Evolutionary conservation across 2,888 invertebrate species (phyloP).

Genomic region (Listrodromus nycthemerus): DNA sequence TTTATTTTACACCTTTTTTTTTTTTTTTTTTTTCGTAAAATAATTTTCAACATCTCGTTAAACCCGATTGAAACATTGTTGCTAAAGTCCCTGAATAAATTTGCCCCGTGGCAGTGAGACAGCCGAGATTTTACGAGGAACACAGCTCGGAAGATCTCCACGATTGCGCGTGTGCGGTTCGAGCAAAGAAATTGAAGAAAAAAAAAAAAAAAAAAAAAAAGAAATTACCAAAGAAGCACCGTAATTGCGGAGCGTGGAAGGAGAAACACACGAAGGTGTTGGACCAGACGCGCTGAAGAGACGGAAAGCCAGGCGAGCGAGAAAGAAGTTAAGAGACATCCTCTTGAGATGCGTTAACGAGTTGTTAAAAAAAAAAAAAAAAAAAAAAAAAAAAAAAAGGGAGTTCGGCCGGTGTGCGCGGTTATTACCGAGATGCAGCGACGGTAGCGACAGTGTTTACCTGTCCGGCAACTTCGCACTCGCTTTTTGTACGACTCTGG

Average conservation of each 20-base stretch:
- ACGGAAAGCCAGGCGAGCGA: neutral
- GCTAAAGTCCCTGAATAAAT: conserved; percentile 17
- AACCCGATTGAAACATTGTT: conserved; percentile 7
- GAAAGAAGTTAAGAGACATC: conserved; percentile 9
- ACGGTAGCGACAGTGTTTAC: conserved; percentile 26
- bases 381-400: conserved; percentile 22
- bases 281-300: conserved; percentile 19
- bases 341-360: conserved; percentile 34
- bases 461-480: conserved; percentile 37
- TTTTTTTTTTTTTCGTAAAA: too few species aligned
- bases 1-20: neutral
- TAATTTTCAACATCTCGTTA: conserved; percentile 24
- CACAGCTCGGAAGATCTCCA: neutral
- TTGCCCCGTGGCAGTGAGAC: neutral
- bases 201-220: conserved; percentile 1
- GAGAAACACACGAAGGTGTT: conserved; percentile 15
- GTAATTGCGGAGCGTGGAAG: neutral
- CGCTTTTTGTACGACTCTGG: conserved; percentile 10
- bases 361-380: conserved; percentile 6
- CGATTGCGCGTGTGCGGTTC: neutral
- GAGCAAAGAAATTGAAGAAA: neutral
- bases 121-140: conserved; percentile 23
- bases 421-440: conserved; percentile 17
- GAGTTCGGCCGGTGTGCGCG: conserved; percentile 33
- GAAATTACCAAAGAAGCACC: neutral